phyloP scores from a whole-genome alignment of 2,888 invertebrate genomes.

The Sesamia inferens region DNA sequence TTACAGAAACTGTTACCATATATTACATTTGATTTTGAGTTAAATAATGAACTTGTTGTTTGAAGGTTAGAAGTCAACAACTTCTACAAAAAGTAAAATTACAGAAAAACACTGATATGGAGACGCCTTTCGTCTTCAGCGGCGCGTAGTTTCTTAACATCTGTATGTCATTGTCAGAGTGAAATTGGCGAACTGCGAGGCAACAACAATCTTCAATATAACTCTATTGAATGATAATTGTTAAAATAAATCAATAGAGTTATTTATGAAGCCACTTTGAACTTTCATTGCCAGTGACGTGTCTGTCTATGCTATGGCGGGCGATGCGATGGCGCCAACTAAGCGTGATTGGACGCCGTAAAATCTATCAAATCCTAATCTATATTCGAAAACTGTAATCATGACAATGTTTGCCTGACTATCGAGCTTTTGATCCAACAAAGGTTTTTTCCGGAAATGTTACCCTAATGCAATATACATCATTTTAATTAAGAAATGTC shows the following conservation, averaged over 20 bases:
- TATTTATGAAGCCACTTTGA: not conserved
- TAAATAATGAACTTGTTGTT: too few species aligned
- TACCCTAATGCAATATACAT: not conserved
- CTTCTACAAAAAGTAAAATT: too few species aligned
- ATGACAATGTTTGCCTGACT: not conserved
- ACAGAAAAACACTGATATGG: too few species aligned
- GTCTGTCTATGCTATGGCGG: conserved; percentile 4
- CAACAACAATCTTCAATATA: not conserved
- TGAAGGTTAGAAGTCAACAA: too few species aligned
- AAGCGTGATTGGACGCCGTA: conserved; percentile 43
- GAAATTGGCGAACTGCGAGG: too few species aligned
- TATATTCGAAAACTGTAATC: conserved; percentile 34
- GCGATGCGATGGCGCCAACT: conserved; percentile 23
- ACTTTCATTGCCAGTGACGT: not conserved
- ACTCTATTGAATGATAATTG: not conserved
- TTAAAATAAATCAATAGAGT: not conserved
- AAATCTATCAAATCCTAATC: conserved; percentile 36
- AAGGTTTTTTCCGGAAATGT: conserved; percentile 24
- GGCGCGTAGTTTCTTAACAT: too few species aligned
- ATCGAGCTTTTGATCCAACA: conserved; percentile 20
- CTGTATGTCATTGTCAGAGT: too few species aligned
- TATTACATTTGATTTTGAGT: too few species aligned
- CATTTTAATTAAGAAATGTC: conserved; percentile 19
- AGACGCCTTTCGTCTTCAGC: too few species aligned
- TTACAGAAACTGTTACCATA: too few species aligned